Evolutionary conservation across 2,797 vertebrate species (phyloP).

Genomic region (Apogon talboti): DNA sequence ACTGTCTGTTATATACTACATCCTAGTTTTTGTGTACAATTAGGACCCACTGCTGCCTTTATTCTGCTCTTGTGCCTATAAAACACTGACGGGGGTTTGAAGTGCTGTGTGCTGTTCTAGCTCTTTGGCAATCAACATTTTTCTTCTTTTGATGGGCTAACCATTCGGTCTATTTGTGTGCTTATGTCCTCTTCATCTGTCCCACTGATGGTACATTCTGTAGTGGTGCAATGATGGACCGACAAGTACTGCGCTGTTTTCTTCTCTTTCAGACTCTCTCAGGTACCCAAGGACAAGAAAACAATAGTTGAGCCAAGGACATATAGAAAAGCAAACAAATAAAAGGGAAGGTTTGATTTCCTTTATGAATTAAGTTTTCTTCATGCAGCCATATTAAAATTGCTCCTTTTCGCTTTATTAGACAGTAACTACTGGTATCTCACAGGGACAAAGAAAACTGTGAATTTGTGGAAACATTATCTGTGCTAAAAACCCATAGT

Average conservation of each 20-base stretch:
- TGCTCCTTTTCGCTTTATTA: constrained; percentile 4
- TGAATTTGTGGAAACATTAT: not conserved
- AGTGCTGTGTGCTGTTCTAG: constrained; percentile 30
- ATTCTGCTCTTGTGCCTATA: constrained; percentile 12
- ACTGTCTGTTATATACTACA: constrained; percentile 5
- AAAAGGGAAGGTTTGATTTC: constrained; percentile 31
- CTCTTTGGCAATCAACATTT: constrained; percentile 49
- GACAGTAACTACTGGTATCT: constrained; percentile 12
- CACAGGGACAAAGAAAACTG: not conserved
- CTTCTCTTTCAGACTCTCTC: constrained; percentile 42
- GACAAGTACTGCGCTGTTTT: constrained; percentile 56
- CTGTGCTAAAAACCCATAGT: constrained; percentile 11
- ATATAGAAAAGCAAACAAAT: constrained; percentile 17
- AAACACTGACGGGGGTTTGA: constrained; percentile 12
- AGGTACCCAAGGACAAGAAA: constrained; percentile 66
- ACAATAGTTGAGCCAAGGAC: constrained; percentile 55
- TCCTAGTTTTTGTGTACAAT: constrained; percentile 29
- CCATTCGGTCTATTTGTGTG: constrained; percentile 7
- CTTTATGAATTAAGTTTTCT: constrained; percentile 37
- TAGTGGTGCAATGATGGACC: constrained; percentile 59
- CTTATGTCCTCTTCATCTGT: constrained; percentile 48
- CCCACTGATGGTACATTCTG: constrained; percentile 54
- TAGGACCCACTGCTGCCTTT: constrained; percentile 9
- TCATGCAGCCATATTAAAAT: constrained; percentile 13
- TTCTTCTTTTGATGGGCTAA: constrained; percentile 46